Evolutionary conservation across 2,797 vertebrate species (phyloP), one percentile per base, ranked within the genome.

Genomic region (Cryptoblepharus egeriae): DNA sequence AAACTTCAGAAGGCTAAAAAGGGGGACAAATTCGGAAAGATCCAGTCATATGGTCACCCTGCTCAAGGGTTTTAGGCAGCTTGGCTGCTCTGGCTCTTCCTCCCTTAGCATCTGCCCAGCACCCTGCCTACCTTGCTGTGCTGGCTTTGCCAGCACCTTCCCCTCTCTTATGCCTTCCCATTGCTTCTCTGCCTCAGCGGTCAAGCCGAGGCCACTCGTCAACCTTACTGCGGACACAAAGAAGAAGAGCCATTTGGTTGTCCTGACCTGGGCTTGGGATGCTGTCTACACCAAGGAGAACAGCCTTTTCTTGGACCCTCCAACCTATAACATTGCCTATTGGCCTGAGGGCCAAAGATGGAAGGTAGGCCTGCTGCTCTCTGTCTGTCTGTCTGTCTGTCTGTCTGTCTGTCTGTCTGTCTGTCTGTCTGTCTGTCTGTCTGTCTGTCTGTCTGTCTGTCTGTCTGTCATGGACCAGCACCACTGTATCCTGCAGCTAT

Each of bases 141-240:
- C 10, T 1, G 1, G 57, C 65, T 39, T 10, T 37, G 65, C 0
- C 5, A 5, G 18, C 2, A 5, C 15, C 9, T 35, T 15, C 32
- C 87, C 28, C 30, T 18, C 1, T 85, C 88, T 71, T 64, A 45
- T 75, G 20, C 64, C 88, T 64, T 72, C 61, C 57, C 76, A 5
- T 79, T 28, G 74, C 13, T 82, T 87, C 84, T 90, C 82, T 75
- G n/a, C 90, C 18, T 28, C 39, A 3, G 2, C 92, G 96, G 96
- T 96, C 89, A 96, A 94, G n/a, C 95, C 95, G 1, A 91, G 49
- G 63, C 39, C 93, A 6, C 95, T 94, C 0, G 60, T 49, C 60
- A 93, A 94, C 84, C 92, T 96, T 83, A 52, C 60, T 0, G 1
- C 93, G 13, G 6, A 82, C 71, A 85, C 73, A 85, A 39, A 5